Conservation (phyloP, 2,113 vertebrate genomes). For the Stigmatopora nigra region DNA sequence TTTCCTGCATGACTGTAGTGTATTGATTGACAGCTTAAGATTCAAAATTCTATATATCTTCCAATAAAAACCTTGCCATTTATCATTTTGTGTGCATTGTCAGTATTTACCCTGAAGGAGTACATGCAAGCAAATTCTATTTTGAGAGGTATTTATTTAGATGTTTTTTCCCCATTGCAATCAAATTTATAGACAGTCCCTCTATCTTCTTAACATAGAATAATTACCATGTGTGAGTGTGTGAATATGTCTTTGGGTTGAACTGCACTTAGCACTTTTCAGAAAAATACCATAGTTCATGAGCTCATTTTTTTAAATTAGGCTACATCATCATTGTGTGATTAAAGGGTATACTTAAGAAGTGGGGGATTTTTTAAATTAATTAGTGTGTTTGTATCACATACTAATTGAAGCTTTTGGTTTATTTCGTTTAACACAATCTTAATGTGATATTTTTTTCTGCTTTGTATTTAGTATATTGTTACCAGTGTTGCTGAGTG, state of each 20-base stretch:
- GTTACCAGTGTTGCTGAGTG: slow-evolving; percentile 43
- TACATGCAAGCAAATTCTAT: slow-evolving; percentile 38
- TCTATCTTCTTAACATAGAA: slow-evolving; percentile 22
- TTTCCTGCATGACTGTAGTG: slow-evolving; percentile 20
- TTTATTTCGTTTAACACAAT: slow-evolving; percentile 40
- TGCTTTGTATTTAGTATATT: slow-evolving; percentile 29
- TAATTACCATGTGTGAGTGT: slow-evolving; percentile 1
- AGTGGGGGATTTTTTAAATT: slow-evolving; percentile 25
- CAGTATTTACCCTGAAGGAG: slow-evolving; percentile 58
- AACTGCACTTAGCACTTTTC: slow-evolving; percentile 50
- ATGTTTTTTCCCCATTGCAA: slow-evolving; percentile 19
- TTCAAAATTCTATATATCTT: slow-evolving; percentile 26
- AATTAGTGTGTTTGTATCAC: slow-evolving; percentile 32
- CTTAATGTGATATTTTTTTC: slow-evolving; percentile 42
- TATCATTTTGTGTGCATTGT: slow-evolving; percentile 60
- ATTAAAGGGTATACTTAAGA: slow-evolving; percentile 14
- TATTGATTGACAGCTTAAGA: slow-evolving; percentile 28
- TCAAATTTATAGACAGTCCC: slow-evolving; percentile 24
- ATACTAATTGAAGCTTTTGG: slow-evolving; percentile 32
- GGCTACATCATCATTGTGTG: slow-evolving; percentile 20
- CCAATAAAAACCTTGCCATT: slow-evolving; percentile 31
- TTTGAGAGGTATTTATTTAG: slow-evolving; percentile 24
- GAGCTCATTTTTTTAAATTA: slow-evolving; percentile 20
- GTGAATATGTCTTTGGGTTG: slow-evolving; percentile 18
- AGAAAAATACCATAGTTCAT: slow-evolving; percentile 32